Conservation (phyloP, 2,797 vertebrate genomes). For the Crotalus adamanteus region DNA sequence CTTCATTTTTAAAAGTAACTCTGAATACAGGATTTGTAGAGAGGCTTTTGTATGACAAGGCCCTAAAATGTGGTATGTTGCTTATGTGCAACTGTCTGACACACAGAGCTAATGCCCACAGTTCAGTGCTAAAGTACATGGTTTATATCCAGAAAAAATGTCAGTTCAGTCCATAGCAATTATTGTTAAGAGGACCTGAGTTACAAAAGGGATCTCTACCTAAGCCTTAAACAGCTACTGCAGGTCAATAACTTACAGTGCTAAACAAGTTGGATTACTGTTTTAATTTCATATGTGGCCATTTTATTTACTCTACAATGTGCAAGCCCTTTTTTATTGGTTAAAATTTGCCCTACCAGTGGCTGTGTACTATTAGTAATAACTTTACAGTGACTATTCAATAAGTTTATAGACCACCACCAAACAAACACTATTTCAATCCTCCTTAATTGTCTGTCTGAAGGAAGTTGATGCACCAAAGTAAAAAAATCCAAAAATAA, state of each 20-base stretch:
- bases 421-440: neutral
- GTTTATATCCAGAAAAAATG: neutral
- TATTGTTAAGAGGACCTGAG: neutral
- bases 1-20: neutral
- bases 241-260: neutral
- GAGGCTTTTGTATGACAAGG: neutral
- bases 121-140: neutral
- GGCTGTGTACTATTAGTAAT: neutral
- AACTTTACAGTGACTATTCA: neutral
- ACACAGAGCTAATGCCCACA: neutral
- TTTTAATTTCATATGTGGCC: neutral
- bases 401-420: neutral
- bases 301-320: neutral
- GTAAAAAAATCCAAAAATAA: constrained; percentile 34
- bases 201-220: neutral
- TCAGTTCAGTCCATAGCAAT: neutral
- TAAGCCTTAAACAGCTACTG: neutral
- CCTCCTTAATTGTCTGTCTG: neutral
- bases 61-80: too few species aligned
- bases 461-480: constrained; percentile 37
- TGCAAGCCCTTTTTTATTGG: neutral
- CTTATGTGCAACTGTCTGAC: neutral
- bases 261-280: neutral
- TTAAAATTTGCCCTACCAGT: neutral
- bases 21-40: neutral